A percentile compares a stretch with the other conserved stretches of the same genome.
phyloP scores from a whole-genome alignment of 2,113 vertebrate genomes.

The Heterotis niloticus region DNA sequence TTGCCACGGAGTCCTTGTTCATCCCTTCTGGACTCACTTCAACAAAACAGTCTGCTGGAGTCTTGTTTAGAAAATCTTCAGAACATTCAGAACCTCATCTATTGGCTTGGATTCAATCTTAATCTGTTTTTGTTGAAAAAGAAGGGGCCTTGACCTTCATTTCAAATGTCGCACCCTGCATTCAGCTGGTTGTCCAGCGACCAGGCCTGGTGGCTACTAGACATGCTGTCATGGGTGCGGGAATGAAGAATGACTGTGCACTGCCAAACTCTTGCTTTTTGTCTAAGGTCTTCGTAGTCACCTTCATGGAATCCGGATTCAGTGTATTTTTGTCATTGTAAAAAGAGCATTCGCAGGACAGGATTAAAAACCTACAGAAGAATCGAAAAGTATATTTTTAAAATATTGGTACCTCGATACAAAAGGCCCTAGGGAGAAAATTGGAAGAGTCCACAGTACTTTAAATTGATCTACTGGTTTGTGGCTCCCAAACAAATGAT shows the following conservation, averaged over 20 bases:
- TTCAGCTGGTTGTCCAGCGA: constrained; percentile 49
- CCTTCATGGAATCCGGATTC: constrained; percentile 10
- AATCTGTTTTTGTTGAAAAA: not conserved
- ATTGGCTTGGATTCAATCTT: constrained; percentile 18
- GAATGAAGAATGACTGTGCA: constrained; percentile 58
- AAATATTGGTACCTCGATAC: too few species aligned
- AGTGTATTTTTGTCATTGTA: not conserved
- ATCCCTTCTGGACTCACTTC: constrained; percentile 38
- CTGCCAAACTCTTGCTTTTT: constrained; percentile 41
- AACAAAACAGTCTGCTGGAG: constrained; percentile 43
- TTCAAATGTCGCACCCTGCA: constrained; percentile 56
- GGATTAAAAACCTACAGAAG: constrained; percentile 26
- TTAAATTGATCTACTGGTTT: not conserved
- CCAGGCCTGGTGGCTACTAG: constrained; percentile 46
- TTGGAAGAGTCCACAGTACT: not conserved
- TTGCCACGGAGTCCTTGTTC: rapidly evolving
- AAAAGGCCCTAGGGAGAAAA: too few species aligned
- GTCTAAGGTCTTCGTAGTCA: constrained; percentile 48
- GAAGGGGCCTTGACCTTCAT: constrained; percentile 27
- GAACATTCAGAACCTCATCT: constrained; percentile 27
- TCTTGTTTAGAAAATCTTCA: constrained; percentile 34
- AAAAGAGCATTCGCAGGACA: constrained; percentile 19
- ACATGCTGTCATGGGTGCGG: constrained; percentile 54
- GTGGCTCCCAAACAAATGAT: too few species aligned
- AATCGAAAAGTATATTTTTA: not conserved